Percentiles rank a stretch among this genome's conserved stretches.
These are phyloP conservation scores for Scotopteryx bipunctaria DNA, from an alignment of 2,888 invertebrate genomes.

Conservation along the genomic window DNA sequence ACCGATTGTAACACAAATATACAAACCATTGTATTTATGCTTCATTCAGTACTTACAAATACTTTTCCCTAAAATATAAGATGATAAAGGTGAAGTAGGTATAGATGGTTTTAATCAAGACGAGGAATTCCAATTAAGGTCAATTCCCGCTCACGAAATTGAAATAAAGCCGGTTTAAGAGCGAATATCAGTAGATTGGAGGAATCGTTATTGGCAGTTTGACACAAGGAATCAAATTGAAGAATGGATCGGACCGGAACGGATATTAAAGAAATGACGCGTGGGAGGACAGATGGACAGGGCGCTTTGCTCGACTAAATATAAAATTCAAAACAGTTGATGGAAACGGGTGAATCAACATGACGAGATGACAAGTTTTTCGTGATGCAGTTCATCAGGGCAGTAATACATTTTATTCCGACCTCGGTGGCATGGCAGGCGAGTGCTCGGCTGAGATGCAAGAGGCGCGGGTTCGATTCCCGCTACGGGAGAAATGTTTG, in stretches of 20 bases:
- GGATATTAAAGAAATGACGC: conserved; percentile 11
- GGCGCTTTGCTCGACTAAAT: not conserved
- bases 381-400: too few relatives aligned
- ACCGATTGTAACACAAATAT: too few relatives aligned
- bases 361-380: too few relatives aligned
- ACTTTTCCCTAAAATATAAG: not conserved
- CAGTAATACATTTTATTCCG: too few relatives aligned
- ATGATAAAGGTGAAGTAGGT: not conserved
- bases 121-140: conserved; percentile 2
- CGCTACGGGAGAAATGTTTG: too few relatives aligned
- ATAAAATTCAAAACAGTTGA: not conserved
- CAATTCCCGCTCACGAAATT: not conserved
- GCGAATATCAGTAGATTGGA: conserved; percentile 8
- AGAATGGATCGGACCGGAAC: not conserved
- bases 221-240: conserved; percentile 8
- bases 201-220: conserved; percentile 8
- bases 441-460: too few relatives aligned
- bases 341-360: not conserved
- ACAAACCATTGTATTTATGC: too few relatives aligned
- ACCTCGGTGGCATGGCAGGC: too few relatives aligned
- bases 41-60: too few relatives aligned
- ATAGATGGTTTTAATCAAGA: conserved; percentile 1
- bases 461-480: too few relatives aligned
- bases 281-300: conserved; percentile 2
- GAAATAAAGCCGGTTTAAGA: conserved; percentile 2